Evolutionary conservation across 2,797 vertebrate species (phyloP).

Genomic region (Lagocephalus sceleratus): DNA sequence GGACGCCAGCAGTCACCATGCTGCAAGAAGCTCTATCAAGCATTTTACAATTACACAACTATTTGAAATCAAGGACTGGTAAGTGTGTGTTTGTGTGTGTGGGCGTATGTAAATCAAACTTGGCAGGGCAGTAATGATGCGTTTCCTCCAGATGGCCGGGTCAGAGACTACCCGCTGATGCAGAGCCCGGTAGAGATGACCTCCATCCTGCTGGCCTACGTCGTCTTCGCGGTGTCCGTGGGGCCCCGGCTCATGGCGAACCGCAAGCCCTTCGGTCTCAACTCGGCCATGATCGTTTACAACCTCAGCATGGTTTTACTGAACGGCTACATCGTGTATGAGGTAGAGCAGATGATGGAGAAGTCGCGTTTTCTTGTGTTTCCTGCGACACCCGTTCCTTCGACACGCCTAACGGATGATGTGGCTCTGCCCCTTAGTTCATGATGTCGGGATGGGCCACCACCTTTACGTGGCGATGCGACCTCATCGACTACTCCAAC

Average conservation of each 20-base stretch:
- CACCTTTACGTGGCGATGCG: conserved; percentile 91
- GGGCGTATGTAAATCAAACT: not conserved
- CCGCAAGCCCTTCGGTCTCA: conserved; percentile 87
- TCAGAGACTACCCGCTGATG: conserved; percentile 88
- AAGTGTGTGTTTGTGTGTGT: conserved; percentile 36
- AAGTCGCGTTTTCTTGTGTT: not conserved
- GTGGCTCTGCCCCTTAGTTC: conserved; percentile 75
- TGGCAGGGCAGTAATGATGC: conserved; percentile 8
- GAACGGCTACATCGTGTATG: conserved; percentile 90
- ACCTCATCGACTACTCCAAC: conserved; percentile 84
- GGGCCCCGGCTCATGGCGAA: conserved; percentile 93
- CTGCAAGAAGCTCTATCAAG: conserved; percentile 57
- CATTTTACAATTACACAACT: conserved; percentile 72
- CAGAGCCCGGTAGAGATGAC: conserved; percentile 83
- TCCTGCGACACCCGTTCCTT: too few species aligned
- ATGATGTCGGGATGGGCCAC: conserved; percentile 93
- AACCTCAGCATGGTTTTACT: conserved; percentile 89
- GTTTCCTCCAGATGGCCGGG: conserved; percentile 78
- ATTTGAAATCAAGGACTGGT: conserved; percentile 82
- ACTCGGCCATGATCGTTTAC: conserved; percentile 88
- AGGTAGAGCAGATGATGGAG: conserved; percentile 74
- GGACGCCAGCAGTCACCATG: conserved; percentile 58
- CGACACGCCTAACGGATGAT: not conserved
- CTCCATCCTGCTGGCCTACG: conserved; percentile 82
- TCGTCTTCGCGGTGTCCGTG: conserved; percentile 81